These are phyloP conservation scores for Nymphalis urticae DNA, from an alignment of 2,888 invertebrate genomes.

Conservation along the genomic window DNA sequence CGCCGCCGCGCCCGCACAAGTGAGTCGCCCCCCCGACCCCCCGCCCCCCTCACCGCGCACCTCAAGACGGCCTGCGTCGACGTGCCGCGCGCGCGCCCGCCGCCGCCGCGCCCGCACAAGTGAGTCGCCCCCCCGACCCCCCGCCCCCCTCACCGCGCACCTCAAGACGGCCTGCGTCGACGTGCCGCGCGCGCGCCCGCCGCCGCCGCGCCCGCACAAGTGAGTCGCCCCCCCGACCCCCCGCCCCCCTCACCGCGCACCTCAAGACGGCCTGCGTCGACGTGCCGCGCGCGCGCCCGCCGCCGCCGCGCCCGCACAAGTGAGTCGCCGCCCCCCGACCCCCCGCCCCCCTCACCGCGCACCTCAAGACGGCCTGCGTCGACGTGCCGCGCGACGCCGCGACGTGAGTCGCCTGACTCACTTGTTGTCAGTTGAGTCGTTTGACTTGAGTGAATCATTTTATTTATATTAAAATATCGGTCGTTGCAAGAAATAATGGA, in stretches of 20 bases:
- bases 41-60: constrained; percentile 52
- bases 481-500: too few relatives aligned
- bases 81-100: constrained; percentile 3
- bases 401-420: too few relatives aligned
- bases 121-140: background rate
- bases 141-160: constrained; percentile 52
- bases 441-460: too few relatives aligned
- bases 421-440: too few relatives aligned
- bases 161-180: constrained; percentile 74
- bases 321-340: too few relatives aligned
- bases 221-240: background rate
- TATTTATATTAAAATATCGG: too few relatives aligned
- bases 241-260: background rate
- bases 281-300: too few relatives aligned
- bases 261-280: constrained; percentile 1
- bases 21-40: background rate
- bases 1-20: background rate
- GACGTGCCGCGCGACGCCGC: constrained; percentile 4
- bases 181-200: constrained; percentile 3
- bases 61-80: constrained; percentile 74
- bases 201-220: background rate
- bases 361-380: background rate
- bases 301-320: background rate
- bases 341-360: too few relatives aligned
- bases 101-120: background rate